phyloP scores from a whole-genome alignment of 2,888 invertebrate genomes.

The Brachycybe producta region DNA sequence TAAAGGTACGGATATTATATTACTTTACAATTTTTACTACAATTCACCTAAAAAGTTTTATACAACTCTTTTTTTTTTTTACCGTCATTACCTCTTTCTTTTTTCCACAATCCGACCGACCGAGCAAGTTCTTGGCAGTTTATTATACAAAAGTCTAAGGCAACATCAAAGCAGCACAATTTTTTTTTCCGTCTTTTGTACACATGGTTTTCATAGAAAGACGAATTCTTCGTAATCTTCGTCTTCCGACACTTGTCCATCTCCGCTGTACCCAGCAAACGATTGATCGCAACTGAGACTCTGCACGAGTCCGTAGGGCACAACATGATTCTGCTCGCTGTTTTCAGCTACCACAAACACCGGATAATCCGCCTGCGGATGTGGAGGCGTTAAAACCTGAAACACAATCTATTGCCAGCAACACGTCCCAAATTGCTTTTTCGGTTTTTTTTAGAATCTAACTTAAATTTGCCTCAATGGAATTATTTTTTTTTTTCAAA shows the following conservation, averaged over 20 bases:
- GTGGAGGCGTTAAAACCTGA: slow-evolving; percentile 13
- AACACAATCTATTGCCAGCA: slow-evolving; percentile 1
- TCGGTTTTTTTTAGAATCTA: not conserved
- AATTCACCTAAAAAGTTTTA: too few species aligned
- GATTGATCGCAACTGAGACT: not conserved
- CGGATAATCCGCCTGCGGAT: slow-evolving; percentile 52
- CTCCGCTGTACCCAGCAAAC: not conserved
- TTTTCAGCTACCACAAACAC: slow-evolving; percentile 70
- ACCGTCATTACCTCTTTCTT: too few species aligned
- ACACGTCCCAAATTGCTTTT: not conserved
- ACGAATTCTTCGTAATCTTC: slow-evolving; percentile 19
- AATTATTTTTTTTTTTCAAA: not conserved
- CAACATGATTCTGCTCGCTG: not conserved
- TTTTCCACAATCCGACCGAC: too few species aligned
- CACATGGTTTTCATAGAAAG: slow-evolving; percentile 10
- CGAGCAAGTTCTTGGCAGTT: too few species aligned
- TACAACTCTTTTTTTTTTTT: too few species aligned
- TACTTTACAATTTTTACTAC: too few species aligned
- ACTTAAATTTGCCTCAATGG: not conserved
- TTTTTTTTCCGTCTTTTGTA: too few species aligned
- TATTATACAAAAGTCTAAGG: too few species aligned
- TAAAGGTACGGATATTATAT: too few species aligned
- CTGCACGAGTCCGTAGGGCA: not conserved
- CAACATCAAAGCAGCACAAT: too few species aligned
- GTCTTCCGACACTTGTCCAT: not conserved